A percentile compares a stretch with the other conserved stretches of the same genome.
phyloP scores from a whole-genome alignment of 2,797 vertebrate species.

The Melanotaenia maccullochi region DNA sequence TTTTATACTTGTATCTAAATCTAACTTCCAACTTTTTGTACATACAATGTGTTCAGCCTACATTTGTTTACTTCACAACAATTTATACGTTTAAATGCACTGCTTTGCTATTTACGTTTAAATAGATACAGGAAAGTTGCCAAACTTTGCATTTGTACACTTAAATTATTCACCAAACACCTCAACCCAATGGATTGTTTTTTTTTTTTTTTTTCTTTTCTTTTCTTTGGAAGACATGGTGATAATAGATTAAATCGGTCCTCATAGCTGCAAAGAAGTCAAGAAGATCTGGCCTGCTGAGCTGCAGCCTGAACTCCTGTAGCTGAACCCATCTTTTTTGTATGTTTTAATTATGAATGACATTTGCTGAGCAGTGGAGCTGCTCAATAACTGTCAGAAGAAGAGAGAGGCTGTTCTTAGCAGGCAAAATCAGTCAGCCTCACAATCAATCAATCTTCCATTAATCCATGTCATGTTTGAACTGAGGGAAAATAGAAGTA shows the following conservation, averaged over 20 bases:
- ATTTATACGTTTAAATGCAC: neutral
- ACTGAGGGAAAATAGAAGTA: neutral
- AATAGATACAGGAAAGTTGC: constrained; percentile 25
- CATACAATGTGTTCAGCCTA: neutral
- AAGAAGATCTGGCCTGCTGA: constrained; percentile 32
- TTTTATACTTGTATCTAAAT: neutral
- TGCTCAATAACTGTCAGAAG: constrained; percentile 45
- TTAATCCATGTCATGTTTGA: neutral
- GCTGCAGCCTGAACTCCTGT: constrained; percentile 33
- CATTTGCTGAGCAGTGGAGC: constrained; percentile 60
- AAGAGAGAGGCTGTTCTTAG: constrained; percentile 28
- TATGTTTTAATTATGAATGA: constrained; percentile 68
- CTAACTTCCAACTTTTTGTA: neutral
- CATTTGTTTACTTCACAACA: no score
- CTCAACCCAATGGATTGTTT: neutral
- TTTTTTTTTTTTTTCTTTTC: neutral
- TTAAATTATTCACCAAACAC: constrained; percentile 53
- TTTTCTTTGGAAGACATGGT: neutral
- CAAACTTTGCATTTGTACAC: constrained; percentile 32
- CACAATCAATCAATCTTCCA: constrained; percentile 29
- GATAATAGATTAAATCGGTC: constrained; percentile 52
- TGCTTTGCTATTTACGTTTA: constrained; percentile 2
- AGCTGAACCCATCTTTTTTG: constrained; percentile 47
- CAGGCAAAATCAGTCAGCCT: constrained; percentile 35
- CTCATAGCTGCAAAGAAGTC: constrained; percentile 34